Percentiles rank a stretch among this genome's conserved stretches.
phyloP scores from a whole-genome alignment of 2,888 invertebrate genomes.

The Mechanitis mazaeus region DNA sequence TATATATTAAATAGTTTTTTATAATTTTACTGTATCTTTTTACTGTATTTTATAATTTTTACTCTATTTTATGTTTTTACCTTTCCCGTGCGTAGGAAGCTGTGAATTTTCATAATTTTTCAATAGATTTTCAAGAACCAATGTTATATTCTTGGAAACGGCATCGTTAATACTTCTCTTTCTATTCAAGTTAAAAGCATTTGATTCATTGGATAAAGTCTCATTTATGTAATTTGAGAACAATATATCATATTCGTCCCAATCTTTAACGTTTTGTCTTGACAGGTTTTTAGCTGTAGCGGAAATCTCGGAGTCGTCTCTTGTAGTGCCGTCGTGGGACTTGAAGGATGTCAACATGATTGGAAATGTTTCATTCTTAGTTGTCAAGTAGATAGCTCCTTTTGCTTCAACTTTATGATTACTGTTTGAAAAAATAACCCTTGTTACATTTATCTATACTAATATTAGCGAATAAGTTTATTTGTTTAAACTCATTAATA shows the following conservation, averaged over 20 bases:
- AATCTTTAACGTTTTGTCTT: constrained; percentile 41
- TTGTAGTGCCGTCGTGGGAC: constrained; percentile 49
- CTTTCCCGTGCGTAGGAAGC: constrained; percentile 91
- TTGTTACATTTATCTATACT: constrained; percentile 20
- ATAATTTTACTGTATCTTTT: no score
- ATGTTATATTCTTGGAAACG: constrained; percentile 89
- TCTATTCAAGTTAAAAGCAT: constrained; percentile 48
- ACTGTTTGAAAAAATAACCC: constrained; percentile 42
- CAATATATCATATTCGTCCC: constrained; percentile 51
- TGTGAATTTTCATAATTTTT: constrained; percentile 94
- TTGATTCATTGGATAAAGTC: constrained; percentile 46
- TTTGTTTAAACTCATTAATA: no score
- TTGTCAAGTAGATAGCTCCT: constrained; percentile 72
- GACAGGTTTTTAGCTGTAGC: constrained; percentile 56
- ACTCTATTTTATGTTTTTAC: constrained; percentile 53
- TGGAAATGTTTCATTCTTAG: constrained; percentile 73
- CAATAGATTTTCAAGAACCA: constrained; percentile 88
- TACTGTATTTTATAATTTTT: no score
- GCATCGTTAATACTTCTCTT: constrained; percentile 80
- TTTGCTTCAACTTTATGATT: constrained; percentile 54
- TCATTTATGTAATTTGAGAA: constrained; percentile 58
- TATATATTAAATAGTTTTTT: no score
- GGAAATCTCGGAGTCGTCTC: constrained; percentile 56
- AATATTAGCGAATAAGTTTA: no score
- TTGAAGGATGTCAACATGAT: constrained; percentile 65